These are phyloP conservation scores for Linepithema humile DNA, from an alignment of 1,140 invertebrate genomes.

Conservation along the genomic window DNA sequence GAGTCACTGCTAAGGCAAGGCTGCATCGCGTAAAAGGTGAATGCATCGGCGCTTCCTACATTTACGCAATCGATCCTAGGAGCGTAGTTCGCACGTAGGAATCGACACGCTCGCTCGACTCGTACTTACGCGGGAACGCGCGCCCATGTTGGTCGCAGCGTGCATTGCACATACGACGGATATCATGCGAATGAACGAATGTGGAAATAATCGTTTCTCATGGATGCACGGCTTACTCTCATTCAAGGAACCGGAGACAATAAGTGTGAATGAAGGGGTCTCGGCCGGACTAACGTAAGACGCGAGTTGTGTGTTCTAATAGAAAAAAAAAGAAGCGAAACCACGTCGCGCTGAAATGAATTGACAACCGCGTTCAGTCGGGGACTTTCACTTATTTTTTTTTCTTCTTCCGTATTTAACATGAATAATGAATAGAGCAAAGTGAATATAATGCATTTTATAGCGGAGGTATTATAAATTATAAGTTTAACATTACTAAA, in stretches of 20 bases:
- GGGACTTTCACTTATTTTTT: background rate
- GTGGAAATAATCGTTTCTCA: conserved; percentile 69
- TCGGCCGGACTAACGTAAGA: conserved; percentile 43
- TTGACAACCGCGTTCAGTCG: conserved; percentile 16
- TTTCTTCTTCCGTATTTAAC: conserved; percentile 29
- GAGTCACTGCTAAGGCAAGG: conserved; percentile 78
- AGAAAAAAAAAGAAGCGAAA: conserved; percentile 15
- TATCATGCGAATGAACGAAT: conserved; percentile 64
- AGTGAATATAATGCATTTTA: background rate
- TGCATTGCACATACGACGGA: background rate
- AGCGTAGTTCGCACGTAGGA: conserved; percentile 73
- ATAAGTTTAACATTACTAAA: background rate
- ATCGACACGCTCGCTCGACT: conserved; percentile 60
- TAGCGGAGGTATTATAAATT: background rate
- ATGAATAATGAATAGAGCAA: background rate
- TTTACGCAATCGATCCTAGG: conserved; percentile 81
- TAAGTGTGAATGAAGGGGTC: conserved; percentile 61
- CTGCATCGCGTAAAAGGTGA: conserved; percentile 80
- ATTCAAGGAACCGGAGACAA: conserved; percentile 63
- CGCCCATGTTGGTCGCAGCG: conserved; percentile 19
- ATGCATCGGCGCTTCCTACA: conserved; percentile 83
- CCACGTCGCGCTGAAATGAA: background rate
- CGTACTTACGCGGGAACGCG: conserved; percentile 55
- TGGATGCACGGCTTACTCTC: conserved; percentile 61
- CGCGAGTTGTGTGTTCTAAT: background rate